Evolutionary conservation across 1,140 invertebrate species (phyloP).

Genomic region (Probaryconus sp.): DNA sequence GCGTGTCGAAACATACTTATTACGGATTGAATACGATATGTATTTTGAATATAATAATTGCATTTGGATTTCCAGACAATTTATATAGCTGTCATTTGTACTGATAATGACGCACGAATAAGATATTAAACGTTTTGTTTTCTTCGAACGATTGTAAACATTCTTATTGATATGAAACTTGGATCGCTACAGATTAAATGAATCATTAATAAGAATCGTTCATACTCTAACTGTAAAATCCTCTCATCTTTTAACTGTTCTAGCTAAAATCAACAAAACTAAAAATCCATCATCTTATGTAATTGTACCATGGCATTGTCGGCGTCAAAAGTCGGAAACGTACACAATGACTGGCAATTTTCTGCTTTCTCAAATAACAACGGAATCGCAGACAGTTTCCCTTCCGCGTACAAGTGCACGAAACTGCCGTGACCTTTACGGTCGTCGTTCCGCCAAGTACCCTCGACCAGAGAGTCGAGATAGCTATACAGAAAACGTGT

Average conservation of each 20-base stretch:
- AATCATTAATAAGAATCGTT: too few relatives aligned
- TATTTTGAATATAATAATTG: too few relatives aligned
- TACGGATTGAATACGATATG: too few relatives aligned
- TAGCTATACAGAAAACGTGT: neutral
- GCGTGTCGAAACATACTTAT: too few relatives aligned
- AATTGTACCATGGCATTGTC: constrained; percentile 32
- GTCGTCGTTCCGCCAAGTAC: constrained; percentile 39
- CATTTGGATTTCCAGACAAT: too few relatives aligned
- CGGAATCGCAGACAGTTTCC: constrained; percentile 40
- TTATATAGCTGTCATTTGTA: too few relatives aligned
- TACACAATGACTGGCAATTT: constrained; percentile 49
- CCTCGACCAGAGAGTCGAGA: constrained; percentile 15
- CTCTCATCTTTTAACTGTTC: too few relatives aligned
- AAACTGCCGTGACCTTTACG: constrained; percentile 53
- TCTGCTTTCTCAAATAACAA: constrained; percentile 44
- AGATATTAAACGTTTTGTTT: too few relatives aligned
- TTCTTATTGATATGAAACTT: neutral
- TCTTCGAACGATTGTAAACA: neutral
- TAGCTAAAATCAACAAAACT: constrained; percentile 30
- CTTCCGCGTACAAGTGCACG: constrained; percentile 51
- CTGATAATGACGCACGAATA: too few relatives aligned
- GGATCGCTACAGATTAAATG: constrained; percentile 46
- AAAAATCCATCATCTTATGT: constrained; percentile 31
- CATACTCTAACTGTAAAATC: constrained; percentile 29
- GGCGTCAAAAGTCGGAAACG: constrained; percentile 44